These are phyloP conservation scores for Temnothorax rugatulus DNA, from an alignment of 2,888 invertebrate genomes.

Conservation along the genomic window DNA sequence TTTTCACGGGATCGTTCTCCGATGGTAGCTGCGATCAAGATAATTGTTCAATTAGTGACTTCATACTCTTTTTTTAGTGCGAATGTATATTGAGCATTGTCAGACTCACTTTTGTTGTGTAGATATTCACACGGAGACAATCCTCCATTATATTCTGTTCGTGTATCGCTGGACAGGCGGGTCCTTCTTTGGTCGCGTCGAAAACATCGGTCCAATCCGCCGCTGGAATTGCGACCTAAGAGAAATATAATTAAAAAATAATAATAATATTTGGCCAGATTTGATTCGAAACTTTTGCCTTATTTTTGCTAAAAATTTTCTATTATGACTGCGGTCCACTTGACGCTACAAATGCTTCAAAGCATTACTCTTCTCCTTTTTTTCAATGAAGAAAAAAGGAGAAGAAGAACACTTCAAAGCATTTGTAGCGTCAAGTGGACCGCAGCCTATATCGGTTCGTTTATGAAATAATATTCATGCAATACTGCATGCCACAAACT, in stretches of 20 bases:
- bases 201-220: conserved; percentile 87
- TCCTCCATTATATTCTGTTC: conserved; percentile 87
- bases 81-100: neutral
- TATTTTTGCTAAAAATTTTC: neutral
- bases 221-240: conserved; percentile 85
- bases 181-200: conserved; percentile 88
- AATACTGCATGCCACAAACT: neutral
- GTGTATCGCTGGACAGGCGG: conserved; percentile 87
- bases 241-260: neutral
- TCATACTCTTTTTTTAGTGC: neutral
- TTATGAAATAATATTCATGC: neutral
- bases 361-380: too few species aligned
- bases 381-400: too few species aligned
- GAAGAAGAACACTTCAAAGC: too few species aligned
- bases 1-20: conserved; percentile 30
- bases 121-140: conserved; percentile 90
- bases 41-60: conserved; percentile 31
- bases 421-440: too few species aligned
- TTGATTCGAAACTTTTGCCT: neutral
- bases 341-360: too few species aligned
- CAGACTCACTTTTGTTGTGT: conserved; percentile 86
- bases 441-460: neutral
- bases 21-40: conserved; percentile 56
- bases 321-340: too few species aligned
- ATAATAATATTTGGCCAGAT: neutral